Evolutionary conservation across 2,888 invertebrate species (phyloP).

Genomic region (Pandemis cinnamomeana): DNA sequence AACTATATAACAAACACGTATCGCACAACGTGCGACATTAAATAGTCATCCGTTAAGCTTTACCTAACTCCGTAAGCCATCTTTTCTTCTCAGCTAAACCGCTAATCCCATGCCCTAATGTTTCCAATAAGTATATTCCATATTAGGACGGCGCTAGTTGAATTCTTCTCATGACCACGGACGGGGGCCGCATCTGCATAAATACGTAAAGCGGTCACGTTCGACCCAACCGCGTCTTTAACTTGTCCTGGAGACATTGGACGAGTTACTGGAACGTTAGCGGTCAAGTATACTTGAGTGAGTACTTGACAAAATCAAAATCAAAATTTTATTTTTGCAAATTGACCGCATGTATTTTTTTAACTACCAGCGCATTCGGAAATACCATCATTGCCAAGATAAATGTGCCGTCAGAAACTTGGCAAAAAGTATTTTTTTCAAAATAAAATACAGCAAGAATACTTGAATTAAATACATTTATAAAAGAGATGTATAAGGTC

Average conservation of each 20-base stretch:
- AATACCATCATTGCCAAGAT: no score
- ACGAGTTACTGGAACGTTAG: slow-evolving; percentile 25
- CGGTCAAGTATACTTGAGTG: background rate
- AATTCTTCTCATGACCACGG: slow-evolving; percentile 63
- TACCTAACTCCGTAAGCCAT: slow-evolving; percentile 13
- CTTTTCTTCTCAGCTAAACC: slow-evolving; percentile 17
- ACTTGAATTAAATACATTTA: no score
- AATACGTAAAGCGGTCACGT: slow-evolving; percentile 81
- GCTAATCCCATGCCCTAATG: slow-evolving; percentile 45
- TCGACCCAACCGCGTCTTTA: slow-evolving; percentile 67
- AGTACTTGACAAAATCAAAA: no score
- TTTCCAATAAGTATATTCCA: slow-evolving; percentile 63
- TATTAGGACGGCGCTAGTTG: slow-evolving; percentile 63
- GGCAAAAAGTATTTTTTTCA: no score
- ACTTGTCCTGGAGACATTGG: slow-evolving; percentile 52
- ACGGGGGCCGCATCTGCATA: slow-evolving; percentile 74
- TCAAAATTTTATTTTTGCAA: no score
- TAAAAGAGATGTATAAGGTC: no score
- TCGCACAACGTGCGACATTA: background rate
- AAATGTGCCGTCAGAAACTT: no score
- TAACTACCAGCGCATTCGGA: no score
- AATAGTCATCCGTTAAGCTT: slow-evolving; percentile 14
- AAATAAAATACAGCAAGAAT: no score
- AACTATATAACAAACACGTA: background rate
- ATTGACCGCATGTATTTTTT: no score